Conservation (phyloP, 2,113 vertebrate species). For the Progne subis region DNA sequence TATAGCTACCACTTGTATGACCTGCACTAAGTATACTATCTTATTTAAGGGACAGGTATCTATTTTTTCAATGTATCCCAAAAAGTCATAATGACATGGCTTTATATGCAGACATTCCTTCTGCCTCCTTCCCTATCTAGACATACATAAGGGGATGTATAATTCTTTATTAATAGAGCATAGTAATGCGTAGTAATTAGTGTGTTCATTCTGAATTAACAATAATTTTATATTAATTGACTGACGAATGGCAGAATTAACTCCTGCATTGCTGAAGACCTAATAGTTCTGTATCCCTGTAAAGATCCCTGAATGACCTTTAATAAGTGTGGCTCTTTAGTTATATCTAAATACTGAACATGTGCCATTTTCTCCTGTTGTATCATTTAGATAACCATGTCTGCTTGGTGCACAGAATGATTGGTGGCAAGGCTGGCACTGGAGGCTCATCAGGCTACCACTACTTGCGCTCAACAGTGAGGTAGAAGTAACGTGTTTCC, state of each 20-base stretch:
- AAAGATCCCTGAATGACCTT: neutral
- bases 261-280: neutral
- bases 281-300: neutral
- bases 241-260: neutral
- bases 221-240: neutral
- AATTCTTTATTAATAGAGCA: neutral
- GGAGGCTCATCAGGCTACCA: constrained; percentile 95
- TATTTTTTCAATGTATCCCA: neutral
- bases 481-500: constrained; percentile 57
- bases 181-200: neutral
- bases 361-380: neutral
- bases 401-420: constrained; percentile 97
- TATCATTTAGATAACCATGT: constrained; percentile 88
- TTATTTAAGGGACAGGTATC: neutral
- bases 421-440: constrained; percentile 91
- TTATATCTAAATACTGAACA: neutral
- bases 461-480: constrained; percentile 94
- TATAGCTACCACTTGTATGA: neutral
- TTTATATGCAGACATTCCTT: neutral
- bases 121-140: neutral
- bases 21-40: neutral
- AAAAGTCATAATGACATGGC: neutral
- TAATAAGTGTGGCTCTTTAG: neutral
- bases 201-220: neutral
- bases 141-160: neutral